Percentiles rank a stretch among this genome's conserved stretches.
Evolutionary conservation across 1,140 invertebrate species (phyloP).

Genomic region (Goniozus legneri): DNA sequence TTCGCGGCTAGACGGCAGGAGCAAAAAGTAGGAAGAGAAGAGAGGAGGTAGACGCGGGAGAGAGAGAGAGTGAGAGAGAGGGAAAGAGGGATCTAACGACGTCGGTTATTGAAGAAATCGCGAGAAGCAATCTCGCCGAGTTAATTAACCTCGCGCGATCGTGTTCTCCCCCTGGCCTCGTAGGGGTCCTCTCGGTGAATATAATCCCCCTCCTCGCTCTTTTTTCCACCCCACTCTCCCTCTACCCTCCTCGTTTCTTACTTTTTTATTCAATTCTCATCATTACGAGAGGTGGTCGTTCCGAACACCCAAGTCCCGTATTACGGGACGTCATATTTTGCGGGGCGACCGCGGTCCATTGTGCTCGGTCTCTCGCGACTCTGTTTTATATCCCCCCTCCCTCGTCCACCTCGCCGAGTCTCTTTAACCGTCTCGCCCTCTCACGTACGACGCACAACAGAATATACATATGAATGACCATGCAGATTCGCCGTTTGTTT

Average conservation of each 20-base stretch:
- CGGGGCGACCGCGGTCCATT: conserved; percentile 14
- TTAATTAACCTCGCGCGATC: conserved; percentile 38
- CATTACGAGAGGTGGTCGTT: no score
- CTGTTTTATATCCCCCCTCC: no score
- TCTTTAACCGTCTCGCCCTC: no score
- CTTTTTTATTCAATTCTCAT: conserved; percentile 29
- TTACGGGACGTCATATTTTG: conserved; percentile 16
- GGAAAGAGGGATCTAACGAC: conserved; percentile 24
- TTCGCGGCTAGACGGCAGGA: no score
- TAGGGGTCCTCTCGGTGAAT: no score
- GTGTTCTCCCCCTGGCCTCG: no score
- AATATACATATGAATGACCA: conserved; percentile 42
- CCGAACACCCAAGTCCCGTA: conserved; percentile 20
- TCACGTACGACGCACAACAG: conserved; percentile 7
- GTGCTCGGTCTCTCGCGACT: no score
- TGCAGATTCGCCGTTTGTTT: conserved; percentile 40
- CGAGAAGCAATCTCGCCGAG: conserved; percentile 31
- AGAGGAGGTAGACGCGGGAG: not conserved
- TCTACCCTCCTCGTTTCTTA: no score
- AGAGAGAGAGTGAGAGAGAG: conserved; percentile 4
- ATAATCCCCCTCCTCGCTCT: no score
- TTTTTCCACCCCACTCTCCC: no score
- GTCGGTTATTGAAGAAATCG: conserved; percentile 42
- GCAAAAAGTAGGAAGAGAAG: no score
- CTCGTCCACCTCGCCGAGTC: no score